Base-by-base conservation (phyloP, 2,113 vertebrate species). In the Spizaetus ornatus region DNA sequence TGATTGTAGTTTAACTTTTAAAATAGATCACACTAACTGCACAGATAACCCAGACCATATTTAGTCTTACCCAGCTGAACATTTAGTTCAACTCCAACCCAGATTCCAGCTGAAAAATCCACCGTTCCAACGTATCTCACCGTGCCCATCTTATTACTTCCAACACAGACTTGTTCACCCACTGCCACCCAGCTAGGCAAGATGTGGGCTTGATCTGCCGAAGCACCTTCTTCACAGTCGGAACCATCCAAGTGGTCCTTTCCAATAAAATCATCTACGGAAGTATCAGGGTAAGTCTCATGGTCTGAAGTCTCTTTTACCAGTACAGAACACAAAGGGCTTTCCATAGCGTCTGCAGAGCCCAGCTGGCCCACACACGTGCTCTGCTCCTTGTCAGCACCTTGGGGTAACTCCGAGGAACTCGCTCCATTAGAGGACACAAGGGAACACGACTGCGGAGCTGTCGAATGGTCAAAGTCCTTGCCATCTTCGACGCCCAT, bases 401-500 rank as follows among this genome's bases (percentile, higher is more conserved):
- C 93, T 32, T 1, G 92, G 25, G 88, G 86, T 34, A 80, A 76
- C 27, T 85, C 92, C 0, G 18, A 79, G 65, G 80, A 0, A 3
- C 69, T 81, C 67, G 52, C 81, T 20, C 83, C 56, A 0, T 94
- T 94, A 77, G 96, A 89, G 77, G 97, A 91, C 59, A 45, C 77
- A 29, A 80, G 63, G 66, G 96, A 89, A 89, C 94, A 93, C 2
- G 92, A 96, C 29, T 96, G 97, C 1, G 18, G 91, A 74, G 93
- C 91, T 70, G 98, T 34, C 18, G 98, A 97, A 45, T 97, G 97
- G 43, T 98, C 98, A 48, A 99, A 98, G 82, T 98, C 98, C 61
- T 97, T 98, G 12, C 98, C 99, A 32, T 99, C 99, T 16, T 99
- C 99, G 3, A 98, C 99, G 0, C 99, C 99, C 98, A 99, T 99